Percentiles rank a stretch among this genome's conserved stretches.
Conservation (phyloP, 2,888 invertebrate genomes). For the Fragum sueziense region DNA sequence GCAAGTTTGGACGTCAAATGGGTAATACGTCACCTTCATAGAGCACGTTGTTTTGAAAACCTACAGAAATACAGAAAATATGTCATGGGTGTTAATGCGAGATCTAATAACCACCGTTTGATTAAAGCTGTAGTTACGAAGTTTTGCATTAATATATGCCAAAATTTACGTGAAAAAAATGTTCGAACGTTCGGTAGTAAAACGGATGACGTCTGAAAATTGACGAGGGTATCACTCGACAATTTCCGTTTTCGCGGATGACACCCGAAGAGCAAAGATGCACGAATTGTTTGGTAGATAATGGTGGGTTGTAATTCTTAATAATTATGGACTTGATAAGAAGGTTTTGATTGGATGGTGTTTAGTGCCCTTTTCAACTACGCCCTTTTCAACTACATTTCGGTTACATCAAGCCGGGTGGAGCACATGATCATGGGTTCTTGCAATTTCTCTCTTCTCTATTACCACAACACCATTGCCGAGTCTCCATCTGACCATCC, state of each 20-base stretch:
- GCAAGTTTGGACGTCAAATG: constrained; percentile 7
- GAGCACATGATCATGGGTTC: not conserved
- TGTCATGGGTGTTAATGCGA: not conserved
- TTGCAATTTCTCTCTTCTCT: not conserved
- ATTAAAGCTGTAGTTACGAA: not conserved
- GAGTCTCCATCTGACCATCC: not conserved
- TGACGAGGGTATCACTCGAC: too few species aligned
- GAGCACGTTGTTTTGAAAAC: not conserved
- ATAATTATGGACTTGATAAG: not conserved
- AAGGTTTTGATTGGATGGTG: not conserved
- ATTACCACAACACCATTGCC: not conserved
- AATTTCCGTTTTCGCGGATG: not conserved
- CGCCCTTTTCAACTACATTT: not conserved
- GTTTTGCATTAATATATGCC: not conserved
- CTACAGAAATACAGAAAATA: not conserved
- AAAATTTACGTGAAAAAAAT: not conserved
- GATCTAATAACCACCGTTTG: not conserved
- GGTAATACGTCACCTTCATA: not conserved
- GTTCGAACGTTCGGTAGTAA: not conserved
- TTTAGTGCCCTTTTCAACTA: not conserved
- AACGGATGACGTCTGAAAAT: too few species aligned
- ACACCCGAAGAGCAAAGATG: not conserved
- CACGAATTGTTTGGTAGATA: too few species aligned
- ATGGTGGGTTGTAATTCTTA: too few species aligned
- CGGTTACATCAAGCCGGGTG: too few species aligned